Percentiles rank a stretch among this genome's conserved stretches.
phyloP scores from a whole-genome alignment of 2,113 vertebrate species.

The Cryptotis parvus region DNA sequence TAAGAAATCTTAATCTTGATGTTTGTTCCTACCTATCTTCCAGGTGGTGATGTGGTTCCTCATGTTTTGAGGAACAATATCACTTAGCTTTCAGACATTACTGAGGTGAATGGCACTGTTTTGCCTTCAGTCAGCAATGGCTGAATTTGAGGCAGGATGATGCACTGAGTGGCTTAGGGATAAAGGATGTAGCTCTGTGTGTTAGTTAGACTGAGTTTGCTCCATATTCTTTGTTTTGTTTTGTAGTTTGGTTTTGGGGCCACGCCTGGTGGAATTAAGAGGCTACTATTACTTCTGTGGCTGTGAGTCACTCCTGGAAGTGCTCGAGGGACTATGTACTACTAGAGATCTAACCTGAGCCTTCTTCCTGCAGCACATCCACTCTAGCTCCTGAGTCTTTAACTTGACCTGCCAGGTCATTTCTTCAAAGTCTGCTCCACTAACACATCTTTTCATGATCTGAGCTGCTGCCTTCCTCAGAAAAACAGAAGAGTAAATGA shows the following conservation, averaged over 20 bases:
- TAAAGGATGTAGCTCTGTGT: not conserved
- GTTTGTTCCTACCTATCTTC: not conserved
- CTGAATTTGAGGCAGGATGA: not conserved
- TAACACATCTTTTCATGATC: not conserved
- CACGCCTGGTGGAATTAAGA: too few relatives aligned
- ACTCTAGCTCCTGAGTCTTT: too few relatives aligned
- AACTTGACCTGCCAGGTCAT: not conserved
- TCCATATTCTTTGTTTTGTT: too few relatives aligned
- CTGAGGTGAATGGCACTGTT: not conserved
- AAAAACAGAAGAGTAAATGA: constrained; percentile 26
- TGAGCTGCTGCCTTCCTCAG: constrained; percentile 27
- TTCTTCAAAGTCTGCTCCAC: not conserved
- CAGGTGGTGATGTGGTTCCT: not conserved
- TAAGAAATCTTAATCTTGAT: constrained; percentile 24
- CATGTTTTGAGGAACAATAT: not conserved
- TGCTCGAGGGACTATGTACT: too few relatives aligned
- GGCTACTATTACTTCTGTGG: too few relatives aligned
- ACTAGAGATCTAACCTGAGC: too few relatives aligned
- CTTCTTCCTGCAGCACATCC: too few relatives aligned
- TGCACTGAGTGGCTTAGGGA: not conserved
- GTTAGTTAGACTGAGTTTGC: not conserved
- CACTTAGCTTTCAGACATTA: constrained; percentile 1
- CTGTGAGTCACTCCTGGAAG: too few relatives aligned
- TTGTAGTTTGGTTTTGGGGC: too few relatives aligned
- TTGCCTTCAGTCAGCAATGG: not conserved